Conservation (phyloP, 2,113 vertebrate species). For the Butorides virescens region DNA sequence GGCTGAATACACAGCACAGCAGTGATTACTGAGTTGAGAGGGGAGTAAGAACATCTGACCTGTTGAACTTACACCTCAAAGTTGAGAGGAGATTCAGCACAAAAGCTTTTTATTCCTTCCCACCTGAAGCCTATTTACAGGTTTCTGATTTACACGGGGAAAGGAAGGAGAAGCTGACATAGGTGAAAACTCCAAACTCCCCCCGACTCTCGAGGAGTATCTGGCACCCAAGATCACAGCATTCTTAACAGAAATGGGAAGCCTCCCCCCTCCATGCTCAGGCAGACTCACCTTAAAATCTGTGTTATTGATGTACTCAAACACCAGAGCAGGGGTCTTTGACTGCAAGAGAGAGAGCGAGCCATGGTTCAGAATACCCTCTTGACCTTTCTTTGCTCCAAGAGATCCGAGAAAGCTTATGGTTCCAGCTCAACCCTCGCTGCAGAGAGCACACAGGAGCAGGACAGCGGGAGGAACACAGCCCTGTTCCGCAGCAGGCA, state of each 20-base stretch:
- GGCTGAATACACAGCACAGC: neutral
- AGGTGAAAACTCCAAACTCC: neutral
- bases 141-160: neutral
- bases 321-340: slow-evolving; percentile 97
- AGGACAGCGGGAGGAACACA: neutral
- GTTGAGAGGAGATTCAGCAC: neutral
- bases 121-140: neutral
- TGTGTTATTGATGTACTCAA: slow-evolving; percentile 99
- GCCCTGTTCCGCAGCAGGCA: neutral
- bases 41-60: neutral
- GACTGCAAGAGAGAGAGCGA: slow-evolving; percentile 81
- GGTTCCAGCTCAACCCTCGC: neutral
- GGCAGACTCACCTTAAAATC: slow-evolving; percentile 93
- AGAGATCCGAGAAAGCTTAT: neutral
- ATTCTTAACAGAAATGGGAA: neutral
- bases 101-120: neutral
- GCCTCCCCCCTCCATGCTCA: neutral
- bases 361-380: neutral
- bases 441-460: neutral
- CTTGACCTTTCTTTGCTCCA: neutral
- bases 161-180: neutral
- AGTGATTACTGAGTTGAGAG: slow-evolving; percentile 8
- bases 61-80: neutral
- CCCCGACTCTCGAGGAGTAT: neutral
- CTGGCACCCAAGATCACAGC: neutral